Evolutionary conservation across 2,113 vertebrate species (phyloP).

Genomic region (Grammomys surdaster): DNA sequence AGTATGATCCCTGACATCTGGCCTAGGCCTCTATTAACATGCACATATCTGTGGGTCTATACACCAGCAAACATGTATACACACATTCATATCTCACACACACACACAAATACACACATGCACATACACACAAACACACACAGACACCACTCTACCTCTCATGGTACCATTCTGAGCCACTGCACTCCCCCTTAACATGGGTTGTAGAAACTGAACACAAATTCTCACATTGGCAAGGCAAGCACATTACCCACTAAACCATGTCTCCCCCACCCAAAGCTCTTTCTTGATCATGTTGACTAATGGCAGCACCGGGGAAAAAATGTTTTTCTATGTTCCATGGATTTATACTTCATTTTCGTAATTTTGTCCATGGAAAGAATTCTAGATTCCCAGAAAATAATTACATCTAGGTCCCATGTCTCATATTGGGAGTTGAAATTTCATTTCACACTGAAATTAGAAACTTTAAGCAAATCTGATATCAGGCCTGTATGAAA

Average conservation of each 20-base stretch:
- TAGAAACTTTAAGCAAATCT: background rate
- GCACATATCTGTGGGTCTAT: background rate
- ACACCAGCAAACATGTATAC: background rate
- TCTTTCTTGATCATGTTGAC: background rate
- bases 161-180: background rate
- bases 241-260: too few species aligned
- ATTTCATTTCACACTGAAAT: background rate
- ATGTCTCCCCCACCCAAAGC: background rate
- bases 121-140: too few species aligned
- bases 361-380: background rate
- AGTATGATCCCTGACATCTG: background rate
- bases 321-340: background rate
- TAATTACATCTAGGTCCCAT: background rate
- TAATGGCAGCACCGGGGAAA: background rate
- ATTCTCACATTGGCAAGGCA: background rate
- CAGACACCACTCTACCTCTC: background rate
- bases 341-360: background rate
- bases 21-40: background rate
- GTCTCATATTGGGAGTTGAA: background rate
- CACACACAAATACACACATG: background rate
- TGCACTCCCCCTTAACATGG: background rate
- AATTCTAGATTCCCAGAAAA: background rate
- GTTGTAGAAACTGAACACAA: background rate
- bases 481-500: background rate
- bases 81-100: background rate